Conservation (phyloP, 2,888 invertebrate species). For the Eupeodes latifasciatus region DNA sequence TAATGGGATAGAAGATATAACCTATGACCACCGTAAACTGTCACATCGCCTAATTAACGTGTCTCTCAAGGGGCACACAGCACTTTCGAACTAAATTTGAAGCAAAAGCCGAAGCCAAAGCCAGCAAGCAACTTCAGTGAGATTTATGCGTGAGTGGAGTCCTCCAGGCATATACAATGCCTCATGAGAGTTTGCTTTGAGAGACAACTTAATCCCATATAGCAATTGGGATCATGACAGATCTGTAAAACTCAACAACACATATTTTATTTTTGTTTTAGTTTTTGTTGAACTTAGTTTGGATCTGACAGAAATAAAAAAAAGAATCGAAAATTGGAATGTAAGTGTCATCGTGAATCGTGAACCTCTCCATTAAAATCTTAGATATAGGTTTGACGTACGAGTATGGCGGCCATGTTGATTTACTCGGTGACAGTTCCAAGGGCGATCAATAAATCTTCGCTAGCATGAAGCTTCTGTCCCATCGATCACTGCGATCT, state of each 20-base stretch:
- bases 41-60: constrained; percentile 63
- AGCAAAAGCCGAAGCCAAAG: neutral
- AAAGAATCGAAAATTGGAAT: constrained; percentile 44
- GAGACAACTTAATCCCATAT: constrained; percentile 61
- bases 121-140: constrained; percentile 58
- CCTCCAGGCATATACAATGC: constrained; percentile 21
- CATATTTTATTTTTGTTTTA: constrained; percentile 46
- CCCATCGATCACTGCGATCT: constrained; percentile 62
- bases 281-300: neutral
- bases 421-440: constrained; percentile 50
- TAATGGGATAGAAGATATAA: constrained; percentile 24
- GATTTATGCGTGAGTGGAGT: constrained; percentile 58
- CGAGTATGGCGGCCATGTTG: constrained; percentile 10
- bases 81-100: neutral
- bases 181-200: constrained; percentile 1
- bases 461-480: constrained; percentile 59
- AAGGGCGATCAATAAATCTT: constrained; percentile 70
- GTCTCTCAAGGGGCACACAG: constrained; percentile 14
- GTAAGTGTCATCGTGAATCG: constrained; percentile 28
- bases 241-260: constrained; percentile 62
- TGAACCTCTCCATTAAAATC: constrained; percentile 22
- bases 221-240: constrained; percentile 71
- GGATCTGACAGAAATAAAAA: neutral
- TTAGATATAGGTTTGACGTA: neutral
- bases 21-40: constrained; percentile 37